Evolutionary conservation across 2,113 vertebrate species (phyloP).

Genomic region (Tursiops truncatus): DNA sequence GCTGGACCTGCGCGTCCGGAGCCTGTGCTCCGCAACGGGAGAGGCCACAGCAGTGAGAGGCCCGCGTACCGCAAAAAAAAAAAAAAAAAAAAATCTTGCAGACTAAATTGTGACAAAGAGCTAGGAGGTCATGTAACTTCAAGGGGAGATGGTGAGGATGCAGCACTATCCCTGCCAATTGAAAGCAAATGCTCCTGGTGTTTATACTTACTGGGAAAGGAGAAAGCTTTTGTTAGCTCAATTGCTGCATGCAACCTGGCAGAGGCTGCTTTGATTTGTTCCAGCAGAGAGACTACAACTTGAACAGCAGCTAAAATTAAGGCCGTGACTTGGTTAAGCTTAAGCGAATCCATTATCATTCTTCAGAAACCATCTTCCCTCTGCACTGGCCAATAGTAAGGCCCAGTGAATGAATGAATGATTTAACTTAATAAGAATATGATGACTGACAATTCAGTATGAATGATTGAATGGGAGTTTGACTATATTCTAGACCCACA

Average conservation of each 20-base stretch:
- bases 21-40: too few relatives aligned
- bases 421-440: not conserved
- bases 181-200: not conserved
- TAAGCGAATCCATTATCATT: not conserved
- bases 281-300: not conserved
- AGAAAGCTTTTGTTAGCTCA: not conserved
- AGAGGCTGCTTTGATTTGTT: not conserved
- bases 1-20: too few relatives aligned
- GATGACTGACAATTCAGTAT: not conserved
- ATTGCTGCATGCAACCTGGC: not conserved
- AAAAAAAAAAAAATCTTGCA: not conserved
- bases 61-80: not conserved
- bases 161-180: not conserved
- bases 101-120: not conserved
- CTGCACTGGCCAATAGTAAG: not conserved
- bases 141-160: not conserved
- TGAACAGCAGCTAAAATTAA: conserved; percentile 26
- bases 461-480: not conserved
- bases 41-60: too few relatives aligned
- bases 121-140: not conserved
- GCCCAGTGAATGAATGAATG: not conserved
- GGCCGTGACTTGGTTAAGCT: not conserved
- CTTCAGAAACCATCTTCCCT: not conserved
- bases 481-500: not conserved
- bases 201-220: not conserved